A percentile compares a stretch with the other conserved stretches of the same genome.
Evolutionary conservation across 2,797 vertebrate genomes (phyloP).

Genomic region (Microcaecilia unicolor): DNA sequence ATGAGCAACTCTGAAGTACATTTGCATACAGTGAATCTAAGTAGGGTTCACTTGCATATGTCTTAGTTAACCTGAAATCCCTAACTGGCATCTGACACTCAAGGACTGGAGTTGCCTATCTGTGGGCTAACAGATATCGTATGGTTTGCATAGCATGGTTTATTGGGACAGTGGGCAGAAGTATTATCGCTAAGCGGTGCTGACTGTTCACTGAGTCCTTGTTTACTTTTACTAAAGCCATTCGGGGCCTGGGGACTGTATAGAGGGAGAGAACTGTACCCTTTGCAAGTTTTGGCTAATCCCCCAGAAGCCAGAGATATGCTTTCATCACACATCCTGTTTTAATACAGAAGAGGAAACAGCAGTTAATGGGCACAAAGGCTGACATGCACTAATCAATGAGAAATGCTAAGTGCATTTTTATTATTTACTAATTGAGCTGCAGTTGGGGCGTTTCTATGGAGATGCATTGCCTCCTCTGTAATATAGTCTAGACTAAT

Average conservation of each 20-base stretch:
- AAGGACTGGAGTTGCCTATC: too few species aligned
- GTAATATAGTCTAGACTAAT: background rate
- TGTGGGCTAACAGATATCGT: background rate
- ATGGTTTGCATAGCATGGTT: background rate
- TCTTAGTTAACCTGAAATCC: too few species aligned
- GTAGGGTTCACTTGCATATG: too few species aligned
- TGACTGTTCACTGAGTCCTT: background rate
- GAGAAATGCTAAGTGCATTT: background rate
- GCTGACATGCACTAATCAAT: background rate
- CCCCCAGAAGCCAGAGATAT: too few species aligned
- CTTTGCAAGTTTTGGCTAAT: too few species aligned
- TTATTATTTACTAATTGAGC: constrained; percentile 1
- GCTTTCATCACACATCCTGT: too few species aligned
- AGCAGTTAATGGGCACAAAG: fast-evolving
- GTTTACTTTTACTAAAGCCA: fast-evolving
- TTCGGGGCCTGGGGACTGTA: fast-evolving
- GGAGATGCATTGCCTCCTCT: background rate
- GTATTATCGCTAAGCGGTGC: too few species aligned
- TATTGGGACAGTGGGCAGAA: too few species aligned
- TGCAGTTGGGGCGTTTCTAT: background rate
- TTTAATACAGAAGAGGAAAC: background rate
- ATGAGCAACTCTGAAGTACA: too few species aligned
- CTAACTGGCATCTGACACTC: too few species aligned
- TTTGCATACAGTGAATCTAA: too few species aligned
- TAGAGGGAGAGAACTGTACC: background rate